Conservation (phyloP, 2,113 vertebrate genomes). For the Pheucticus melanocephalus region DNA sequence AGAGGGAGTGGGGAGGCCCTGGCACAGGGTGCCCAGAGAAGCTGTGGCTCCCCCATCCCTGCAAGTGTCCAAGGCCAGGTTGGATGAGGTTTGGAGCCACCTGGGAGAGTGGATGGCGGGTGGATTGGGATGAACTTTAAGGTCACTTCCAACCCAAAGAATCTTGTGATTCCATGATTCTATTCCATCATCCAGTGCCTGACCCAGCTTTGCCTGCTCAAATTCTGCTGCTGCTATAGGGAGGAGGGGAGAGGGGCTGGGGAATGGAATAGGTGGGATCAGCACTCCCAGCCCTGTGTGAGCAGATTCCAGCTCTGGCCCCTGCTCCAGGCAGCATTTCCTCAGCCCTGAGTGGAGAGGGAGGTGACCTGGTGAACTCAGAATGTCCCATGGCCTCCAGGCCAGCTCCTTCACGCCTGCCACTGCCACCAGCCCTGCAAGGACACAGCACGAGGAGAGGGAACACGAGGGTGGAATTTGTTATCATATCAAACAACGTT, state of each 20-base stretch:
- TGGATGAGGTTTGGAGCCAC: background rate
- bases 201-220: background rate
- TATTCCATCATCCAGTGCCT: background rate
- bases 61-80: background rate
- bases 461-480: background rate
- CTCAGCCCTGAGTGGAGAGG: background rate
- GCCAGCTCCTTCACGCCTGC: background rate
- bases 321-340: background rate
- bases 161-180: background rate
- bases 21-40: background rate
- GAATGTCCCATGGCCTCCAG: background rate
- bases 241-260: background rate
- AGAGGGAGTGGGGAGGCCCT: background rate
- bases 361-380: background rate
- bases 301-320: background rate
- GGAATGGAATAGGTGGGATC: background rate
- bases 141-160: background rate
- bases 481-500: background rate
- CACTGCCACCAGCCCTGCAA: background rate
- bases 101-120: accelerated
- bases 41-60: background rate
- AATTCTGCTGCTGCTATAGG: background rate
- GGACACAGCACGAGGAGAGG: background rate
- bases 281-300: accelerated
- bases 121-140: background rate